Percentiles rank a stretch among this genome's conserved stretches.
Evolutionary conservation across 2,888 invertebrate genomes (phyloP).

Genomic region (Himalopsyche kuldschensis): DNA sequence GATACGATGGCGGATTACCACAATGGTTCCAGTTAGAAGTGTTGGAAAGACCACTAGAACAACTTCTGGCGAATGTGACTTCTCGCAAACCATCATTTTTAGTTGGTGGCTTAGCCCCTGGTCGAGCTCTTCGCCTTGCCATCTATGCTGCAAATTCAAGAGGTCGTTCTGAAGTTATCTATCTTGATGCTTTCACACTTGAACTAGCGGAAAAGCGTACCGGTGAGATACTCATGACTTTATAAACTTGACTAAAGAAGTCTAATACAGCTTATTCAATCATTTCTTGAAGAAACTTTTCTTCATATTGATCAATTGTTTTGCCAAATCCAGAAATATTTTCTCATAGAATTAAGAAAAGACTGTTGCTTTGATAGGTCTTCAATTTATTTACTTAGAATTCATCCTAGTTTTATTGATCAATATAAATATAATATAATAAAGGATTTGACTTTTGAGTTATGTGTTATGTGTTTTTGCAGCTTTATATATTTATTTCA

Average conservation of each 20-base stretch:
- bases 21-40: slow-evolving; percentile 75
- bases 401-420: no score
- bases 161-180: slow-evolving; percentile 75
- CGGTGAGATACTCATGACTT: slow-evolving; percentile 59
- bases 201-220: slow-evolving; percentile 78
- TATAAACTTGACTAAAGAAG: not conserved
- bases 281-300: no score
- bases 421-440: no score
- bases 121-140: slow-evolving; percentile 74
- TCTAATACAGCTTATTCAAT: not conserved
- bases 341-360: no score
- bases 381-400: no score
- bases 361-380: no score
- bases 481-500: no score
- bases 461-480: no score
- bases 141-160: slow-evolving; percentile 83
- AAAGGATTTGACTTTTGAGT: no score
- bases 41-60: slow-evolving; percentile 63
- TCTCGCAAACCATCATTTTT: slow-evolving; percentile 74
- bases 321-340: no score
- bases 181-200: slow-evolving; percentile 67
- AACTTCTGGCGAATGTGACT: slow-evolving; percentile 69
- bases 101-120: slow-evolving; percentile 76
- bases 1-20: slow-evolving; percentile 78
- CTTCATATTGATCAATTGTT: no score